Evolutionary conservation across 2,888 invertebrate genomes (phyloP).

Genomic region (Elaeidobius kamerunicus): DNA sequence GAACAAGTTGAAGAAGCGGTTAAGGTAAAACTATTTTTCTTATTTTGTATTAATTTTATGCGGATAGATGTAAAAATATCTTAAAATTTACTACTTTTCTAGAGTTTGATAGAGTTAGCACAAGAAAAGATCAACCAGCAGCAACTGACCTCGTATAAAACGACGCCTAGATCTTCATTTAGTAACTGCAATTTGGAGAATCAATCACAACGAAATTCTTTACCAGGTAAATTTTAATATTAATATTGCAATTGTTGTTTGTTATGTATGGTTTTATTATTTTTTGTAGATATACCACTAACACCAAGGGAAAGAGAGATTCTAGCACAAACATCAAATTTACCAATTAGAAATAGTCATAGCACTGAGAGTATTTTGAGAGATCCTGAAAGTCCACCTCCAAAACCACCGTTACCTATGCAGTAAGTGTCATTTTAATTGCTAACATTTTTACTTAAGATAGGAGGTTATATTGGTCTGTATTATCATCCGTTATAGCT

Average conservation of each 20-base stretch:
- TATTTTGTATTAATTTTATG: no score
- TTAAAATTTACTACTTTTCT: constrained; percentile 30
- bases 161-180: constrained; percentile 51
- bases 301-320: constrained; percentile 74
- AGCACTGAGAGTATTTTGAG: constrained; percentile 77
- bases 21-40: constrained; percentile 50
- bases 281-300: constrained; percentile 26
- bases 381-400: constrained; percentile 74
- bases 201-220: constrained; percentile 62
- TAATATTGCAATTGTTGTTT: neutral
- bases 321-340: constrained; percentile 55
- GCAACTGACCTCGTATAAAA: constrained; percentile 44
- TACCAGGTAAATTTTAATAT: constrained; percentile 59
- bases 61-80: no score
- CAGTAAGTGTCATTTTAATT: constrained; percentile 30
- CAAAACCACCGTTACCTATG: constrained; percentile 83
- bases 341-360: constrained; percentile 66
- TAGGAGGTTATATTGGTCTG: no score
- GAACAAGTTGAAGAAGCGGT: constrained; percentile 71
- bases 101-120: constrained; percentile 74
- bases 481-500: no score
- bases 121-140: constrained; percentile 72
- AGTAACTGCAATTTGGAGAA: constrained; percentile 48
- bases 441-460: neutral
- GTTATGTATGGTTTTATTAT: neutral